phyloP scores from a whole-genome alignment of 2,113 vertebrate species.

The Tetraodon nigroviridis region DNA sequence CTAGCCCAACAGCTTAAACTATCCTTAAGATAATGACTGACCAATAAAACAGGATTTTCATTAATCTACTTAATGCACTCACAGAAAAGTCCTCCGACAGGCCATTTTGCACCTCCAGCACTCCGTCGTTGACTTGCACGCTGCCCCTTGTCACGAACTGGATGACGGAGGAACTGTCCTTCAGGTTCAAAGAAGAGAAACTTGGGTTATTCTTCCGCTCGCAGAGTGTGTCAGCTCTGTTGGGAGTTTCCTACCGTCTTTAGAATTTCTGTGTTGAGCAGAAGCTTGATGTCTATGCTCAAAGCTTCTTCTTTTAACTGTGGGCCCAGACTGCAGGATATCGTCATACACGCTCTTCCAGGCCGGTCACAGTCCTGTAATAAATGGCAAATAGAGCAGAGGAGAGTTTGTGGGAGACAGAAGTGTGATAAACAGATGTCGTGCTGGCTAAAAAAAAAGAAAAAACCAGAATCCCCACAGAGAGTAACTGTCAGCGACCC shows the following conservation, averaged over 20 bases:
- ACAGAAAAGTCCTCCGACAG: conserved; percentile 86
- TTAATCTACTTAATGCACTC: conserved; percentile 64
- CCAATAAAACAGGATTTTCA: neutral
- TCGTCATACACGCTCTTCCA: conserved; percentile 80
- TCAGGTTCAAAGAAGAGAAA: conserved; percentile 8
- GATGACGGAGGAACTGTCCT: conserved; percentile 96
- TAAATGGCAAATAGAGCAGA: neutral
- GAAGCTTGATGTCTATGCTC: conserved; percentile 82
- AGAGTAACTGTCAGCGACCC: conserved; percentile 22
- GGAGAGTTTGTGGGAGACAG: conserved; percentile 9
- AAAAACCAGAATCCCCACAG: conserved; percentile 13
- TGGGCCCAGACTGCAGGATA: conserved; percentile 83
- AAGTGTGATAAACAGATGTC: conserved; percentile 46
- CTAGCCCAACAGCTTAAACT: neutral
- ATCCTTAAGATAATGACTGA: neutral
- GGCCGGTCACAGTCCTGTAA: conserved; percentile 89
- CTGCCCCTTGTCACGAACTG: conserved; percentile 88
- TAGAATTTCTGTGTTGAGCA: conserved; percentile 94
- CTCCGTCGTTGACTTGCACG: conserved; percentile 77
- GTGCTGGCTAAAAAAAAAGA: neutral
- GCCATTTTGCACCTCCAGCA: conserved; percentile 81
- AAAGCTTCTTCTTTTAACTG: conserved; percentile 86
- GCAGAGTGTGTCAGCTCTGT: neutral
- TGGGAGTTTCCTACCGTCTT: conserved; percentile 78
- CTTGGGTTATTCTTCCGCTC: neutral